Evolutionary conservation across 1,140 invertebrate genomes (phyloP), one percentile per base, ranked within the genome.

Genomic region (Neelides sp.): DNA sequence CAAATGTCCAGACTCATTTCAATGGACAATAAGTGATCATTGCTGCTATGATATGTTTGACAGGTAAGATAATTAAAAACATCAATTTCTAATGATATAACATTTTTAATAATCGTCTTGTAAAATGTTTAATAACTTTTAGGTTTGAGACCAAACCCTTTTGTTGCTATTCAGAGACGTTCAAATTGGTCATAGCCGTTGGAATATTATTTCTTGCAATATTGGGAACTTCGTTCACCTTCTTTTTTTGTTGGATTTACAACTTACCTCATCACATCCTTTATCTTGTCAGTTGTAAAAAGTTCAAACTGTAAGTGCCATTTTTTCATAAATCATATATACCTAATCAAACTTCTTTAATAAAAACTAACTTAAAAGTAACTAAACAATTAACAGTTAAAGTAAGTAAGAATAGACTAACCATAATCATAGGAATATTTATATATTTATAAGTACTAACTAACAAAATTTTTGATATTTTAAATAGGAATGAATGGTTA

Each of bases 121-220:
- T n/a, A n/a, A n/a, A n/a, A n/a, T n/a, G n/a, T n/a, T n/a, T n/a
- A n/a, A n/a, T n/a, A n/a, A n/a, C n/a, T n/a, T n/a, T n/a, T n/a
- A n/a, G n/a, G n/a, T n/a, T 39, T 28, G 51, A 54, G 15, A 22
- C 20, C 7, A 27, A 45, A 49, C 58, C 58, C 1, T 60, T 28
- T 41, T 60, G 58, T 27, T 60, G 58, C 35, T 55, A 57, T 32
- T 60, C 58, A 8, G 58, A 60, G 19, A 55, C 49, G 20, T 60
- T 57, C 41, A 60, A 60, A 35, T 36, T 60, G 8, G 46, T 55
- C 12, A 8, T 60, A 12, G 58, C 58, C 12, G 52, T 57, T 1
- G 58, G 58, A 30, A 36, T 60, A 15, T 54, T 60, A 41, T 57
- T 51, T 23, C 36, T 53, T 7, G 15, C 57, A 3, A 27, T 60